Evolutionary conservation across 2,113 vertebrate species (phyloP), one percentile per base, ranked within the genome.

Genomic region (Bufo gargarizans): DNA sequence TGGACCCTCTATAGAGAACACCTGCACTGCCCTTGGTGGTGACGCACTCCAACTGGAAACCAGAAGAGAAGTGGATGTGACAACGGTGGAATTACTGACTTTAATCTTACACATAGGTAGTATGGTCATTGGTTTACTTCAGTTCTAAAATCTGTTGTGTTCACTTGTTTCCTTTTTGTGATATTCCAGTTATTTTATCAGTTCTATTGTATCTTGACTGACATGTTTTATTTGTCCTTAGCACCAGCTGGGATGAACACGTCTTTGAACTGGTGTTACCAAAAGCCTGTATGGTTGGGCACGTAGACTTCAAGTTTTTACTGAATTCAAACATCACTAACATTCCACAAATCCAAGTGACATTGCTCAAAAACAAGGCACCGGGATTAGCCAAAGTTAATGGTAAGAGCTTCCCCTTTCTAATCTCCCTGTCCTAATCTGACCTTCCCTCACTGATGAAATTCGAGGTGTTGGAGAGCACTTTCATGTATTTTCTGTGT

Each of bases 301-400:
- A 99, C 0, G 98, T 99, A 92, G 97, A 99, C 94, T 99, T 99
- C 94, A 99, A 99, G 93, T 99, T 99, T 90, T 96, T 99, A 93
- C 94, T 99, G 93, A 99, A 98, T 89, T 96, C 97, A 91, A 99
- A 97, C 93, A 99, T 99, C 91, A 96, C 97, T 91, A 99, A 96
- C 95, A 99, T 99, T 96, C 98, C 98, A 76, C 98, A 99, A 93
- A 97, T 99, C 93, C 98, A 99, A 96, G 96, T 99, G 93, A 99
- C 98, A 82, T 92, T 99, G 90, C 93, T 99, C 92, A 99, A 99
- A 94, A 99, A 99, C 92, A 99, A 99, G 94, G 96, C 98, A 84
- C 98, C 98, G 0, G 98, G 98, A 87, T 94, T 99, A 90, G 97
- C 97, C 82, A 99, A 99, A 95, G 97, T 97, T 89, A 98, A 94